Conservation (phyloP, 2,888 invertebrate genomes). For the Pseudococcus jackbeardsleyi region DNA sequence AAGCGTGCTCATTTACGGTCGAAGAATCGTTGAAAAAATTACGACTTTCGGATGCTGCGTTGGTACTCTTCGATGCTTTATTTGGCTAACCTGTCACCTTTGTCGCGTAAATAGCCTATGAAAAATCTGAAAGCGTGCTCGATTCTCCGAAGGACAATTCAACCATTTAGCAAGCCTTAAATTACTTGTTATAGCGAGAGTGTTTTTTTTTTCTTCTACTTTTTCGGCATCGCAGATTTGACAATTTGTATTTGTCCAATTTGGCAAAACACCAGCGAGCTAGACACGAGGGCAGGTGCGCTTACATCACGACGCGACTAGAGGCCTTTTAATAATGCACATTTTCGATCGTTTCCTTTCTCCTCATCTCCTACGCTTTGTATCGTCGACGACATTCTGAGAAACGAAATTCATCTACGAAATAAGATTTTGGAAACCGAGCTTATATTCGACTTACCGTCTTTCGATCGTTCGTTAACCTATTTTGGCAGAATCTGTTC, state of each 20-base stretch:
- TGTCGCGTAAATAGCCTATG: background rate
- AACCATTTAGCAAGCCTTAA: background rate
- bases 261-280: background rate
- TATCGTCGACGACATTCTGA: no score
- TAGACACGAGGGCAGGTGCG: background rate
- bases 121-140: slow-evolving; percentile 6
- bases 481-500: background rate
- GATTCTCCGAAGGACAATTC: slow-evolving; percentile 7
- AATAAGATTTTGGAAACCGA: background rate
- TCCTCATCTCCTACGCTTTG: no score
- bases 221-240: background rate
- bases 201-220: background rate
- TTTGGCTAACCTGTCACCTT: background rate
- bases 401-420: no score
- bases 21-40: background rate
- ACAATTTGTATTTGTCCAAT: background rate
- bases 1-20: background rate
- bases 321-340: no score
- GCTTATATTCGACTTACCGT: background rate
- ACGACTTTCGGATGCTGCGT: background rate
- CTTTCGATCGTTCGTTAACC: background rate
- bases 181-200: background rate
- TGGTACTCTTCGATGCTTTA: background rate
- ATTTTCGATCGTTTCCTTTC: no score
- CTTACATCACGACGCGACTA: no score